Evolutionary conservation across 2,888 invertebrate genomes (phyloP), one percentile per base, ranked within the genome.

Genomic region (Ischnus inquisitorius): DNA sequence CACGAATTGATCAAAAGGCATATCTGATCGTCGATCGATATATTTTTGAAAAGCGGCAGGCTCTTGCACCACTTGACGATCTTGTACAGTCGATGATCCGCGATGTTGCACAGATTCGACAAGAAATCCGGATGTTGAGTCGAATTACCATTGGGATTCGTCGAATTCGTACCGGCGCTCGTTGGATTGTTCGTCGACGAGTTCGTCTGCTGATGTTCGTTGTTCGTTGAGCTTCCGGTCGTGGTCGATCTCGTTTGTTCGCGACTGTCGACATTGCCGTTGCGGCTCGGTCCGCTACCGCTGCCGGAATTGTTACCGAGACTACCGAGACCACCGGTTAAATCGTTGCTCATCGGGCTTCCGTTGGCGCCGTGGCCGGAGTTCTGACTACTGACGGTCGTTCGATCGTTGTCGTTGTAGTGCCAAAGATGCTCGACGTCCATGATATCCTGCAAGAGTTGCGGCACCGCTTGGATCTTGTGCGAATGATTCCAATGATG

Each of bases 21-120:
- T 91, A 99, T 99, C 95, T 99, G 99, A 95, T 99, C 99, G 94
- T 99, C 99, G 93, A 99, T 99, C 90, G 98, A 98, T 90, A 99
- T 98, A 94, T 98, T 98, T 93, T 98, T 98, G 93, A 99, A 99
- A 34, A 99, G 95, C 16, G 99, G 99, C 93, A 99, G 94, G 93
- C 98, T 98, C 94, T 99, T 98, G 95, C 99, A 99, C 99, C 99
- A 99, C 93, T 99, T 98, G 85, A 99, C 99, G 89, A 99, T 98
- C 95, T 99, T 98, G 93, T 99, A 99, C 19, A 99, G 95, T 67
- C 99, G 95, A 93, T 98, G 98, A 94, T 99, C 99, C 64, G 99
- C 99, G 84, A 98, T 98, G 92, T 97, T 97, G 95, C 98, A 98
- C 91, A 98, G 95, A 94, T 97, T 98, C 1, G 97, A 97, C 74